These are phyloP conservation scores for Sycophaga agraensis DNA, from an alignment of 1,140 invertebrate species.

Conservation along the genomic window DNA sequence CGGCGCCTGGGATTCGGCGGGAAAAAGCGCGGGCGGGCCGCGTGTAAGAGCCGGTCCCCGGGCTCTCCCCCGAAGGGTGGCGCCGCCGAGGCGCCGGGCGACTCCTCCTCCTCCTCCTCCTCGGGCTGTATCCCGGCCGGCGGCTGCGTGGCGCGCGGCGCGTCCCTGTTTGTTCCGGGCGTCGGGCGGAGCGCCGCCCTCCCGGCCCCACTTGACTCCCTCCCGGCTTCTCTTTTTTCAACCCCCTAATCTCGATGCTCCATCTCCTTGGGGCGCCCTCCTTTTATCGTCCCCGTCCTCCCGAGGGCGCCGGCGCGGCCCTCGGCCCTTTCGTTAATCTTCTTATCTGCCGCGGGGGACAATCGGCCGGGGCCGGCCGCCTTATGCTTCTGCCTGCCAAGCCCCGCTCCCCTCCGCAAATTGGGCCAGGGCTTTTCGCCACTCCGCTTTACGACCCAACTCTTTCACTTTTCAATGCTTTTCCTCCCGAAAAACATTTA, in stretches of 20 bases:
- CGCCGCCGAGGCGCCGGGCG: conserved; percentile 26
- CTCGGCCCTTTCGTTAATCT: no score
- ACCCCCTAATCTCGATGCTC: no score
- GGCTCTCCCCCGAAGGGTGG: conserved; percentile 7
- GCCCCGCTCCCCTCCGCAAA: neutral
- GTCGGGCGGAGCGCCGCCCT: neutral
- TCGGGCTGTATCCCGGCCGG: neutral
- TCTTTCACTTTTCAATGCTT: neutral
- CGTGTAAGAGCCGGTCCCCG: neutral
- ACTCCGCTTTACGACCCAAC: neutral
- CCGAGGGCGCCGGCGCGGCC: no score
- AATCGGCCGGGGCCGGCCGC: no score
- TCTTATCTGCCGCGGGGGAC: no score
- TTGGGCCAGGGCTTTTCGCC: conserved; percentile 1
- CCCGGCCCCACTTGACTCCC: no score
- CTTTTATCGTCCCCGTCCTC: no score
- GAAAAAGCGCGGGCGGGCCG: neutral
- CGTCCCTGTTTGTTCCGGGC: conserved; percentile 16
- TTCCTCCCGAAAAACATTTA: neutral
- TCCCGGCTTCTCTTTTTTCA: no score
- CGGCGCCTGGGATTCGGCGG: neutral
- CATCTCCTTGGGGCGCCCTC: no score
- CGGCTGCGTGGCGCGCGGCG: neutral
- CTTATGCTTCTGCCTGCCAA: no score
- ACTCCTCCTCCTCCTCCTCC: neutral